Evolutionary conservation across 2,888 invertebrate species (phyloP), one percentile per base, ranked within the genome.

Genomic region (Flabesymbios commensalis): DNA sequence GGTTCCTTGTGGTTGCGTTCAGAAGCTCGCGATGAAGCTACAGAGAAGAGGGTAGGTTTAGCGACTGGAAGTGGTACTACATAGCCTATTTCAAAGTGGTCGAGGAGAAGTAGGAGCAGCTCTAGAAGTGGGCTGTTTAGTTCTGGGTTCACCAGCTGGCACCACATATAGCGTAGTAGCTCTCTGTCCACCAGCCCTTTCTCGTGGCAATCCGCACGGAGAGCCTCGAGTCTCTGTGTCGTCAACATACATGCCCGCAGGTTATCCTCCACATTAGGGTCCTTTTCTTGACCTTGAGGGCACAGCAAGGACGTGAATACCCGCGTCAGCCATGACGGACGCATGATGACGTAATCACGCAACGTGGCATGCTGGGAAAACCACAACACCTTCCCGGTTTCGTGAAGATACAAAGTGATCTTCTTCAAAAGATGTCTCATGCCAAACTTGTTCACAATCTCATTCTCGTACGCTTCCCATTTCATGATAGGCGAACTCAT

Each of bases 321-420:
- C 57, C 79, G 79, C 47, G 75, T 72, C 45, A 81, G 66, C 80
- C 79, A 79, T 3, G 76, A 69, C 1, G 80, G 78, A 48, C 79
- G 68, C 1, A 81, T 69, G 56, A 80, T 74, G 42, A 81, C 73
- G 54, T 64, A 69, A n/a, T 72, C 67, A 42, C 72, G 73, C 41
- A 77, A 63, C 2, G 68, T 52, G 2, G 72, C 69, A 3, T 72
- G 65, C 54, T 75, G 71, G 32, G 71, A 67, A 55, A 78, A 78
- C 78, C 78, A 78, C 14, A 72, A 42, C 5, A 67, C 60, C 36
- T 62, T 66, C 3, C 80, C 81, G 1, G 73, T 77, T 52, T 81
- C 78, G 56, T 81, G 80, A 10, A 81, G 66, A 67, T 79, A 80
- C 33, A 75, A 71, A 3, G 76, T 72, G 48, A 81, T 79, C 24